phyloP scores from a whole-genome alignment of 2,888 invertebrate species.

The Cordilura impudica region DNA sequence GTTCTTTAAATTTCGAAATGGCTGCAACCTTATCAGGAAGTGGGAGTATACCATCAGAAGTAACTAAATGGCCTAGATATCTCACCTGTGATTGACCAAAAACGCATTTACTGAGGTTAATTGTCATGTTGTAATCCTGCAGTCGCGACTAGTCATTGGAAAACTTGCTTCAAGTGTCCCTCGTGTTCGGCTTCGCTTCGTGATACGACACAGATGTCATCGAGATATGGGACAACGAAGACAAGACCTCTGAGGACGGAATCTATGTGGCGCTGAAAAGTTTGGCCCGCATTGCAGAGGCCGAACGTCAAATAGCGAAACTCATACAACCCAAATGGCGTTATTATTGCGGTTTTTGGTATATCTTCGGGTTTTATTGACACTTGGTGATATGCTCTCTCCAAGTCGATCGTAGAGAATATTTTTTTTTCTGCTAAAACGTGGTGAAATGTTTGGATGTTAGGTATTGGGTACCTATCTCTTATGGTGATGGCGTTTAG shows the following conservation, averaged over 20 bases:
- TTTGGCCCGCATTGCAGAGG: slow-evolving; percentile 71
- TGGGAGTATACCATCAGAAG: slow-evolving; percentile 44
- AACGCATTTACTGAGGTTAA: slow-evolving; percentile 40
- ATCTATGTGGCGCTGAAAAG: slow-evolving; percentile 72
- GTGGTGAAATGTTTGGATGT: slow-evolving; percentile 58
- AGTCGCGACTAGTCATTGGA: slow-evolving; percentile 63
- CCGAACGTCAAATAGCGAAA: slow-evolving; percentile 71
- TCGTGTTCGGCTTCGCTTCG: slow-evolving; percentile 56
- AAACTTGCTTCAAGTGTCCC: slow-evolving; percentile 62
- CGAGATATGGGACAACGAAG: slow-evolving; percentile 66
- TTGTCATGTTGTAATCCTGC: slow-evolving; percentile 28
- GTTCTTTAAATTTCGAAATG: slow-evolving; percentile 31
- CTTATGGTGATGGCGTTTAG: slow-evolving; percentile 64
- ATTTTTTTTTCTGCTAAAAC: slow-evolving; percentile 65
- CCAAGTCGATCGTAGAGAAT: slow-evolving; percentile 68
- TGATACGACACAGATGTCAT: slow-evolving; percentile 68
- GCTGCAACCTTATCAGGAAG: slow-evolving; percentile 42
- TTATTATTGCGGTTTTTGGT: slow-evolving; percentile 68
- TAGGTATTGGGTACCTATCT: slow-evolving; percentile 62
- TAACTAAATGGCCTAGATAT: slow-evolving; percentile 47
- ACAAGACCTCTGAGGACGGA: slow-evolving; percentile 63
- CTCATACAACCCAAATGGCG: slow-evolving; percentile 73
- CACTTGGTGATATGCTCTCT: slow-evolving; percentile 70
- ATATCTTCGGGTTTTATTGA: slow-evolving; percentile 67
- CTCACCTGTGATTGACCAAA: slow-evolving; percentile 41